Evolutionary conservation across 2,888 invertebrate species (phyloP), one percentile per base, ranked within the genome.

Genomic region (Lasioglossum lativentre): DNA sequence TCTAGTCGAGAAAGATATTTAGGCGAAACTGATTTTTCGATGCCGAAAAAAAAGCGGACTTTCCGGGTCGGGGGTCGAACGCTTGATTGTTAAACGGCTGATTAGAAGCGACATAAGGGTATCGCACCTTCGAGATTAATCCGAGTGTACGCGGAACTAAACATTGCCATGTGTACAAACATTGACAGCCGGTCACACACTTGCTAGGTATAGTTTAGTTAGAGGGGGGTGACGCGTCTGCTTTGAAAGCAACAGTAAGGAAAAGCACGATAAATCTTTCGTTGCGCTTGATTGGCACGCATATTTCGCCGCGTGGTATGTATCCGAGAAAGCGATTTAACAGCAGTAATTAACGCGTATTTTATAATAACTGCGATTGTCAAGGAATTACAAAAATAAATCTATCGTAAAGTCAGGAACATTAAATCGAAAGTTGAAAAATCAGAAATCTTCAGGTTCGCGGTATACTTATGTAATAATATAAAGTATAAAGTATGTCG

Each of bases 121-220:
- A 88, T 90, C 91, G 89, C 91, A 78, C 91, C 82, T 85, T 81
- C 86, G 86, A 88, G 87, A 87, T 87, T 93, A 93, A 93, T 93
- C 92, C 90, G 87, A 89, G 89, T 90, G 91, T 89, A 91, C 82
- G 86, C 90, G 91, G 90, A 88, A 89, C 92, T 92, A 93, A 93
- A 93, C 88, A 91, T 81, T 91, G 93, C 93, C 94, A 94, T 94
- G 94, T 94, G 94, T 94, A 94, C 94, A 94, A 94, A 94, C 94
- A 94, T 89, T 93, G 93, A 94, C 94, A 94, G 94, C 93, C 93
- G 93, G 94, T 93, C 90, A 88, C 86, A 89, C 93, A 93, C 93
- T 93, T 92, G 93, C 92, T 92, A 89, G 90, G 90, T 92, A 90
- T 38, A 40, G 70, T 70, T 70, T 70, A 87, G 85, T 82, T 80